phyloP scores from a whole-genome alignment of 2,113 vertebrate genomes.

The Charina bottae region DNA sequence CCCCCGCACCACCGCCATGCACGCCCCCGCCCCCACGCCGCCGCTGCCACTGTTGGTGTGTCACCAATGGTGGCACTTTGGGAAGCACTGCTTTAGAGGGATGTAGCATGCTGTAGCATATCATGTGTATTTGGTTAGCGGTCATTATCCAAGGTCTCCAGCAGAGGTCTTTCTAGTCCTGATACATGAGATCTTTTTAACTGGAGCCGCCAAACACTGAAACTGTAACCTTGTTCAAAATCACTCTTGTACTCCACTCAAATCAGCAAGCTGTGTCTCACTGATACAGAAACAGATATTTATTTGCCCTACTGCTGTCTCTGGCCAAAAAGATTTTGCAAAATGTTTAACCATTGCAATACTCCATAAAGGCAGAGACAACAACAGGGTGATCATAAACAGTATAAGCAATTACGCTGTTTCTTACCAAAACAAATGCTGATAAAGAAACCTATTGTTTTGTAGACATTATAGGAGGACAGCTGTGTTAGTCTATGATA shows the following conservation, averaged over 20 bases:
- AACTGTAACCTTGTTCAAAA: not conserved
- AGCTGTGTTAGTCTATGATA: not conserved
- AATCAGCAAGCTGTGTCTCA: not conserved
- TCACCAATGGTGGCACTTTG: too few relatives aligned
- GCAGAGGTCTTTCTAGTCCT: not conserved
- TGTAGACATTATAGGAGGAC: not conserved
- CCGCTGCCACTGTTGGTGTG: too few relatives aligned
- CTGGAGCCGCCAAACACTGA: not conserved
- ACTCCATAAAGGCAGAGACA: not conserved
- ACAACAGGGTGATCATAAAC: not conserved
- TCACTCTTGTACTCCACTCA: not conserved
- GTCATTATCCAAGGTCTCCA: not conserved
- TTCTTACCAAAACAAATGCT: not conserved
- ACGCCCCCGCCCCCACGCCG: too few relatives aligned
- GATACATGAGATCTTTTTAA: not conserved
- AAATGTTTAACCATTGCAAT: not conserved
- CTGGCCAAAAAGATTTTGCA: not conserved
- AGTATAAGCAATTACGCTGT: not conserved
- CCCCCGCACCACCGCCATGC: too few relatives aligned
- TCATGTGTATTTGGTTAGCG: not conserved
- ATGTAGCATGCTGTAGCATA: not conserved
- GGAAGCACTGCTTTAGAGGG: too few relatives aligned
- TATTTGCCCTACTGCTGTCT: not conserved
- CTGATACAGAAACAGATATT: not conserved
- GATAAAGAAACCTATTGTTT: not conserved